phyloP scores from a whole-genome alignment of 2,888 invertebrate genomes.

The Caenorhabditis becei region DNA sequence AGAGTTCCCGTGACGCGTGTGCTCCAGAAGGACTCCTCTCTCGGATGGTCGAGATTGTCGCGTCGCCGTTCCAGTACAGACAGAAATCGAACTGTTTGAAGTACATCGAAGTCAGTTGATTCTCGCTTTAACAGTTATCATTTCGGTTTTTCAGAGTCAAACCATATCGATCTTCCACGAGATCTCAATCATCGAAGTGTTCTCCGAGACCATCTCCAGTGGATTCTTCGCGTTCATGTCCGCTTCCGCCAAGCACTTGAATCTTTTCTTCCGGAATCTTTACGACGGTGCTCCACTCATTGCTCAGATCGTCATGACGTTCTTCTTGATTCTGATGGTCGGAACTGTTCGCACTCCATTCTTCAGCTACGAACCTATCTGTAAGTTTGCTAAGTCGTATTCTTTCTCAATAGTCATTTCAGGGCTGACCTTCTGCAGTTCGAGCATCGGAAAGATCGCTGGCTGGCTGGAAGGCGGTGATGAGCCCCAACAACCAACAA shows the following conservation, averaged over 20 bases:
- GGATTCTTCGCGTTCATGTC: constrained; percentile 57
- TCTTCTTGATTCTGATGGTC: constrained; percentile 53
- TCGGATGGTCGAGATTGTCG: constrained; percentile 43
- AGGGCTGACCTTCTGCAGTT: constrained; percentile 54
- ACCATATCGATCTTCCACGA: constrained; percentile 57
- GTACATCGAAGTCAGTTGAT: constrained; percentile 44
- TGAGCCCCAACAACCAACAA: background rate
- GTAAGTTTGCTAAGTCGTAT: constrained; percentile 17
- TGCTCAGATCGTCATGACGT: constrained; percentile 60
- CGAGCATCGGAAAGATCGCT: constrained; percentile 39
- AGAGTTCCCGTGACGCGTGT: constrained; percentile 28
- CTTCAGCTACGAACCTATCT: constrained; percentile 55
- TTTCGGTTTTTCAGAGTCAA: constrained; percentile 38
- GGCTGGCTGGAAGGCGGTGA: constrained; percentile 47
- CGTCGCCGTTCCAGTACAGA: constrained; percentile 42
- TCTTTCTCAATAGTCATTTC: constrained; percentile 2
- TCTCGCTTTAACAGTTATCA: background rate
- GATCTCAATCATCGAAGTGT: constrained; percentile 59
- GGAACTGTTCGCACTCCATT: constrained; percentile 56
- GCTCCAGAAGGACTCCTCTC: constrained; percentile 53
- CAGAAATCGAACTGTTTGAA: constrained; percentile 58
- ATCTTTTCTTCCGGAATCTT: constrained; percentile 53
- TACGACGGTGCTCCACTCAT: constrained; percentile 58
- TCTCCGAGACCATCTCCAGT: constrained; percentile 49
- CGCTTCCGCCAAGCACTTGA: constrained; percentile 45